These are phyloP conservation scores for Cenopis cana DNA, from an alignment of 2,888 invertebrate species.

Conservation along the genomic window DNA sequence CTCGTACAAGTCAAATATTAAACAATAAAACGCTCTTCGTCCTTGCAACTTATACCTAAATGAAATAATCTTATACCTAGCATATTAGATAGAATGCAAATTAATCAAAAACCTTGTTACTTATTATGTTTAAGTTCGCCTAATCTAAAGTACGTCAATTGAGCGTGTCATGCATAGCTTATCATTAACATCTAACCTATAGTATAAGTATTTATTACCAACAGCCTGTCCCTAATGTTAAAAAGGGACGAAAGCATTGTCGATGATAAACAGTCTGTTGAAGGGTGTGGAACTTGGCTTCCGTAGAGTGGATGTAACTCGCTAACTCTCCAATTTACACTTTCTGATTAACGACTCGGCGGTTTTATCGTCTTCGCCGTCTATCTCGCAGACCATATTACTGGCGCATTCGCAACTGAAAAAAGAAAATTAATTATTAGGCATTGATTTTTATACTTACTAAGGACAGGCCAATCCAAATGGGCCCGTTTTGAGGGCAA, in stretches of 20 bases:
- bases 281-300: neutral
- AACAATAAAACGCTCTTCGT: neutral
- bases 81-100: neutral
- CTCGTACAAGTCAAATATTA: neutral
- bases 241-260: neutral
- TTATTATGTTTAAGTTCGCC: constrained; percentile 3
- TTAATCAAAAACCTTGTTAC: neutral
- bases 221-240: neutral
- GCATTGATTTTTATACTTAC: too few relatives aligned
- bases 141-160: constrained; percentile 22
- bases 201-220: neutral
- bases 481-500: too few relatives aligned
- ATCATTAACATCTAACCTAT: constrained; percentile 10
- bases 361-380: constrained; percentile 50
- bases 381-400: constrained; percentile 48
- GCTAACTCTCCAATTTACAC: constrained; percentile 58
- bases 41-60: neutral
- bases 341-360: constrained; percentile 49
- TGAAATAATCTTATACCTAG: neutral
- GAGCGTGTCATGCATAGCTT: constrained; percentile 5
- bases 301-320: constrained; percentile 7
- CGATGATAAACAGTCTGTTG: constrained; percentile 9
- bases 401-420: constrained; percentile 61
- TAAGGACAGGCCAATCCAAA: too few relatives aligned
- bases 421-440: constrained; percentile 40